Conservation (phyloP, 1,140 invertebrate genomes). For the Diachasmimorpha longicaudata region DNA sequence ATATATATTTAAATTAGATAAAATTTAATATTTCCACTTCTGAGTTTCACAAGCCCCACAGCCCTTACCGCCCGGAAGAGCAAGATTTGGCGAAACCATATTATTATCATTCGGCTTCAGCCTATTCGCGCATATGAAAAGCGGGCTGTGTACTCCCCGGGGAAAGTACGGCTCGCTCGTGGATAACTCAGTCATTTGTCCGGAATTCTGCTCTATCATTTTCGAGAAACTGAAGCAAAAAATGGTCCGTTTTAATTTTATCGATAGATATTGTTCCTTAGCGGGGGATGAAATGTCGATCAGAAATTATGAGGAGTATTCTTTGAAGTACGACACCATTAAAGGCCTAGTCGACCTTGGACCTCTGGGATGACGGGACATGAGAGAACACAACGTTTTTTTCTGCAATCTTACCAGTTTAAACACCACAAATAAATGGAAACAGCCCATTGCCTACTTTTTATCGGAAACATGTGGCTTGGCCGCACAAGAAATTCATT, state of each 20-base stretch:
- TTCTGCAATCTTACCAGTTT: conserved; percentile 28
- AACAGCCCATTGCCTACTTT: conserved; percentile 28
- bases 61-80: conserved; percentile 17
- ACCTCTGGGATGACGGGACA: not conserved
- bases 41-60: conserved; percentile 2
- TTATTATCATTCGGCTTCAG: conserved; percentile 30
- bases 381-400: conserved; percentile 27
- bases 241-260: not conserved
- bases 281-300: conserved; percentile 34
- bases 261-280: conserved; percentile 28
- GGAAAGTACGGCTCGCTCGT: conserved; percentile 24
- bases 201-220: conserved; percentile 28
- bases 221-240: too few species aligned
- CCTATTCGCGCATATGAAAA: conserved; percentile 13
- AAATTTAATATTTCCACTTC: too few species aligned
- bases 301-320: conserved; percentile 34
- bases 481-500: not conserved
- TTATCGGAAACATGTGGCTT: conserved; percentile 14
- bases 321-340: conserved; percentile 25
- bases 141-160: too few species aligned
- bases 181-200: conserved; percentile 30
- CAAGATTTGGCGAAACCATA: conserved; percentile 28
- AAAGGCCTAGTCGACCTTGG: conserved; percentile 35
- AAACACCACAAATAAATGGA: too few species aligned
- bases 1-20: too few species aligned